Evolutionary conservation across 2,113 vertebrate genomes (phyloP), one percentile per base, ranked within the genome.

Genomic region (Pogona vitticeps): DNA sequence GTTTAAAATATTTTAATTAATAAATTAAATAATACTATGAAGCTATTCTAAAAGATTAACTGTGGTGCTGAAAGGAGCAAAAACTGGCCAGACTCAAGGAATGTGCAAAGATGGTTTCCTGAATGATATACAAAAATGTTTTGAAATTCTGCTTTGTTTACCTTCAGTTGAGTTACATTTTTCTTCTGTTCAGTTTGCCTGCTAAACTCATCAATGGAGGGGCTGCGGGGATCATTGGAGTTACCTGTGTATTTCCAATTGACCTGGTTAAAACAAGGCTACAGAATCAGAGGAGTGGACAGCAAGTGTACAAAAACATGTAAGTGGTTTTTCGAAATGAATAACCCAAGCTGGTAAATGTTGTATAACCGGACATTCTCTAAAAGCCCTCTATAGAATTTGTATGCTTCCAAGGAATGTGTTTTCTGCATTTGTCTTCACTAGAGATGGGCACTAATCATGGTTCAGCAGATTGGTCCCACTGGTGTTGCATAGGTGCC

Each of bases 191-290:
- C 91, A 98, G 97, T 92, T 95, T 98, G 40, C 97, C 97, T 80
- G 97, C 97, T 67, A 98, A 98, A 38, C 95, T 98, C 78, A 97
- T 98, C 88, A 98, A 97, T 86, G 97, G 97, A 86, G 97, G 97
- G 84, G 90, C 97, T 82, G 97, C 97, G 61, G 97, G 97, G 78
- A 94, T 98, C 73, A 97, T 97, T 5, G 97, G 97, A 73, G 97
- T 98, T 82, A 97, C 97, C 86, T 98, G 97, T 91, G 96, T 98
- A 89, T 98, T 98, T 85, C 97, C 97, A 42, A 96, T 98, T 7
- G 97, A 98, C 88, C 95, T 98, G 85, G 96, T 96, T 88, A 98
- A 98, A 92, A 98, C 97, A 23, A 95, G 97, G 31, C 88, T 98
- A 79, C 97, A 98, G 93, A 98, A 98, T 93, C 97, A 98, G 79